Evolutionary conservation across 2,113 vertebrate species (phyloP).

Genomic region (Macrotus californicus): DNA sequence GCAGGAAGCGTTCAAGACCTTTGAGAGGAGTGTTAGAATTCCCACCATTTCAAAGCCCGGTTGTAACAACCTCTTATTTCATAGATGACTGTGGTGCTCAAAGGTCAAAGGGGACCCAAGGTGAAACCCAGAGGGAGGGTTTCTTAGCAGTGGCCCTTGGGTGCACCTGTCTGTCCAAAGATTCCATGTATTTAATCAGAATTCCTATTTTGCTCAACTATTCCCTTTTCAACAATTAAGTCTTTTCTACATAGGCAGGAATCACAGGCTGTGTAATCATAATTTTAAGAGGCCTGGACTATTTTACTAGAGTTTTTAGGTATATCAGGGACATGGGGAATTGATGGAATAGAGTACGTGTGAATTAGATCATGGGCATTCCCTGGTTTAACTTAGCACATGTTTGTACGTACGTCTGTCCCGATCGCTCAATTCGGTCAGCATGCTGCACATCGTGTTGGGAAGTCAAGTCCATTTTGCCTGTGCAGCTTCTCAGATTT

Average conservation of each 20-base stretch:
- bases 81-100: background rate
- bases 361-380: background rate
- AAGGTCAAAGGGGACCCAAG: background rate
- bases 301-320: background rate
- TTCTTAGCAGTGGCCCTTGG: background rate
- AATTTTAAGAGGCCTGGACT: background rate
- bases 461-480: background rate
- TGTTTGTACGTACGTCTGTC: background rate
- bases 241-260: background rate
- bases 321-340: background rate
- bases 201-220: background rate
- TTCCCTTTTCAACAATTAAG: background rate
- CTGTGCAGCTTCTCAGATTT: background rate
- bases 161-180: background rate
- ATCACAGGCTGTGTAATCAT: too few species aligned
- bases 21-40: background rate
- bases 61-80: background rate
- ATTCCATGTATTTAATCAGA: fast-evolving
- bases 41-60: background rate
- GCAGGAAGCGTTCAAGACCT: background rate
- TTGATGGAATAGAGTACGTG: background rate
- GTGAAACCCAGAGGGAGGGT: background rate
- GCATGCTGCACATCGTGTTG: too few species aligned
- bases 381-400: background rate
- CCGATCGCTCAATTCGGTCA: background rate